Evolutionary conservation across 2,113 vertebrate species (phyloP).

Genomic region (Gorsachius goisagi): DNA sequence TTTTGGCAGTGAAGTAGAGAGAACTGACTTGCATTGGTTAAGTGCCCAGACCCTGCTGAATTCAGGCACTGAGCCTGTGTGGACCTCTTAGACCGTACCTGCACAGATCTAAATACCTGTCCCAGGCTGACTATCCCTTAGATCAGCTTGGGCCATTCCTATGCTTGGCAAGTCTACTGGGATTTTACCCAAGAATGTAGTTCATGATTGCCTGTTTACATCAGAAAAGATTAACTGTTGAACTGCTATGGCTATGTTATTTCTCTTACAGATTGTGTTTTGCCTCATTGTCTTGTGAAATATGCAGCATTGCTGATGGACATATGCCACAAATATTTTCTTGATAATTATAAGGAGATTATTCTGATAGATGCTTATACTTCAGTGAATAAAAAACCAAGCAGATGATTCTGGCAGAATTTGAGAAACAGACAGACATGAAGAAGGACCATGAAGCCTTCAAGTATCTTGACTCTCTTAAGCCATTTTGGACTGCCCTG

Average conservation of each 20-base stretch:
- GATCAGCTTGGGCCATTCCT: background rate
- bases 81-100: background rate
- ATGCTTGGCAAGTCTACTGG: background rate
- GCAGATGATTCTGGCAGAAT: background rate
- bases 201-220: background rate
- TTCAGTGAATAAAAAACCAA: background rate
- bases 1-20: background rate
- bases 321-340: background rate
- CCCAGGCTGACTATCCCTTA: background rate
- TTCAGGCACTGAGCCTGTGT: background rate
- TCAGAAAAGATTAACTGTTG: background rate
- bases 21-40: background rate
- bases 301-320: background rate
- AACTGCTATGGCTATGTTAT: background rate
- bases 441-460: background rate
- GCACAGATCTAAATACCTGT: background rate
- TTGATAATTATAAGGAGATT: background rate
- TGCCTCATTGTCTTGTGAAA: background rate
- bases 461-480: background rate
- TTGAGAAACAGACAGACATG: background rate
- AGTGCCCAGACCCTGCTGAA: background rate
- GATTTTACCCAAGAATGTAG: background rate
- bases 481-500: background rate
- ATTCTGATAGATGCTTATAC: background rate
- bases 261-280: background rate